Conservation (phyloP, 2,888 invertebrate genomes). For the Aporophyla nigra region DNA sequence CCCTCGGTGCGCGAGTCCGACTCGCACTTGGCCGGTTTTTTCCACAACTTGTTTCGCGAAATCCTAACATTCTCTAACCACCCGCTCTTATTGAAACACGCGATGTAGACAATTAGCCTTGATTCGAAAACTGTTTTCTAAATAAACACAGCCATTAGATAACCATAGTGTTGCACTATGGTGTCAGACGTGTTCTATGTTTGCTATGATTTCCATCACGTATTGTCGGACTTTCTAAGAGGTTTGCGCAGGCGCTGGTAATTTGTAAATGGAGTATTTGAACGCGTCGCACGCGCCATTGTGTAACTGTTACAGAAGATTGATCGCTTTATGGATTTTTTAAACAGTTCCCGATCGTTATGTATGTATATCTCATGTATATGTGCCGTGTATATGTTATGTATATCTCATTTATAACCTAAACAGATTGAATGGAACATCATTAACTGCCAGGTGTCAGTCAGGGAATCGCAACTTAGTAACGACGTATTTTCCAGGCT, state of each 20-base stretch:
- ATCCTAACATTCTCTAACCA: constrained; percentile 8
- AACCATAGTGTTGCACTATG: constrained; percentile 57
- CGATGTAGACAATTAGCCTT: constrained; percentile 59
- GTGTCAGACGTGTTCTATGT: constrained; percentile 54
- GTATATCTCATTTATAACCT: constrained; percentile 32
- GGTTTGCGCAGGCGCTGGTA: constrained; percentile 68
- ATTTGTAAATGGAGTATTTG: constrained; percentile 68
- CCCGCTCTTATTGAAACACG: constrained; percentile 50
- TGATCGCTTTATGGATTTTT: constrained; percentile 61
- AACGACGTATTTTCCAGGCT: background rate
- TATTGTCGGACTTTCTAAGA: constrained; percentile 79
- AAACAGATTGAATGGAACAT: constrained; percentile 9
- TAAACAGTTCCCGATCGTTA: constrained; percentile 62
- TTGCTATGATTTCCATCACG: constrained; percentile 79
- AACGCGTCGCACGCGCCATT: constrained; percentile 74
- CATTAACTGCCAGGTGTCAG: background rate
- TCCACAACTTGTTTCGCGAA: constrained; percentile 21
- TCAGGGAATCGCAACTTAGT: background rate
- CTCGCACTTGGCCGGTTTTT: too few relatives aligned
- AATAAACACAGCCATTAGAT: constrained; percentile 63
- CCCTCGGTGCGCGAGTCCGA: too few relatives aligned
- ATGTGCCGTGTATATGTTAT: constrained; percentile 30
- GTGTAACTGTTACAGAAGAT: constrained; percentile 70
- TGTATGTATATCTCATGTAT: constrained; percentile 43
- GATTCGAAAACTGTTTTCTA: constrained; percentile 64